Base-by-base conservation (phyloP, 2,888 invertebrate genomes). In the Drosophila conformis region DNA sequence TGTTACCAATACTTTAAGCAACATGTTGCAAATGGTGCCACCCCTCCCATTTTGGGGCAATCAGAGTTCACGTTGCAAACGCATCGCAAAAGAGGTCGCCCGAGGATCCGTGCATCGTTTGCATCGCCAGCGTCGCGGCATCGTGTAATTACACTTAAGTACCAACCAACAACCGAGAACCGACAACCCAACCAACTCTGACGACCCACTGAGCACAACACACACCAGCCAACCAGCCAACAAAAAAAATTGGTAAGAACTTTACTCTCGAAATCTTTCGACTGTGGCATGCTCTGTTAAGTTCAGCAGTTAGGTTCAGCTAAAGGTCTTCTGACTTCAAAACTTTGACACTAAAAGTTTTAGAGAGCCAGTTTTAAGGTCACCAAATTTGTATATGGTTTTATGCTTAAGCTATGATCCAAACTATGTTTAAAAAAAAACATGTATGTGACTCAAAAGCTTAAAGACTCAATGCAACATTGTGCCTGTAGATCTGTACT, bases 111-210 rank as follows among this genome's bases (percentile, higher is more conserved):
- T 33, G 25, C 48, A 48, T 40, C 75, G 60, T 40, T 60, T 67
- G 60, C 36, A 38, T 56, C 54, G 35, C 35, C 36, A 36, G 35
- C 69, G 73, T 56, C 40, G 78, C 67, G 65, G 69, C 73, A 69
- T 62, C 73, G 69, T 71, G 87, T 89, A 88, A 88, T 88, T 88
- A 78, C 78, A 88, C 76, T 89, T 87, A 88, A 87, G 84, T 89
- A 80, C 76, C 83, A 36, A 25, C 36, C 25, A 38, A 11, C 27
- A 76, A 63, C 80, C 86, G 35, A 35, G 29, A 52, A 31, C n/a
- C n/a, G 76, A 68, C 78, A 82, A 71, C 13, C 21, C 53, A 54
- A 54, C 54, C 54, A 36, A 36, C 36, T 29, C 78, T 70, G 78
- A 73, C 82, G 68, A 64, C 78, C 75, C 82, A 83, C 69, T 76